phyloP scores from a whole-genome alignment of 2,113 vertebrate genomes.

The Poeciliopsis retropinna region DNA sequence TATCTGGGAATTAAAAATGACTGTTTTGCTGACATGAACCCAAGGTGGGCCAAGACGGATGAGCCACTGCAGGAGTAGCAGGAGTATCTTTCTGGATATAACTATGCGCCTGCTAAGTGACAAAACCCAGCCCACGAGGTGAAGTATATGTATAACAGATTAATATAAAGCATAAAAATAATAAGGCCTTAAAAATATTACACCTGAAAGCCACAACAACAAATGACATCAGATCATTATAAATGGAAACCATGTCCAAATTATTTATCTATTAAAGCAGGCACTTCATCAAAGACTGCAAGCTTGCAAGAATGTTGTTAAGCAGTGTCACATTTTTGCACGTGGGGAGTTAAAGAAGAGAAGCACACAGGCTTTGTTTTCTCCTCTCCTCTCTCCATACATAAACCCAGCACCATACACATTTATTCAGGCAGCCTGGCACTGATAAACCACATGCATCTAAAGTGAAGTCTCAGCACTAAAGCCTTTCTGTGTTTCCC shows the following conservation, averaged over 20 bases:
- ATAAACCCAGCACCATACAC: slow-evolving; percentile 38
- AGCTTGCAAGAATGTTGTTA: slow-evolving; percentile 21
- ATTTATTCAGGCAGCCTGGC: slow-evolving; percentile 35
- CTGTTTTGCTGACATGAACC: slow-evolving; percentile 61
- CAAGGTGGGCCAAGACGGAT: slow-evolving; percentile 32
- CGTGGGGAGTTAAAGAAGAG: slow-evolving; percentile 13
- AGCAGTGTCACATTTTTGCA: slow-evolving; percentile 42
- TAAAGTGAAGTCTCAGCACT: slow-evolving; percentile 79
- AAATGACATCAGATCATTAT: slow-evolving; percentile 19
- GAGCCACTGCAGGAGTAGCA: slow-evolving; percentile 36
- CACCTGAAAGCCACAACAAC: slow-evolving; percentile 25
- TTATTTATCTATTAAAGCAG: slow-evolving; percentile 32
- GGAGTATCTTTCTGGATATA: slow-evolving; percentile 27
- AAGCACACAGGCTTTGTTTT: slow-evolving; percentile 9
- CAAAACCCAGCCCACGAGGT: slow-evolving; percentile 11
- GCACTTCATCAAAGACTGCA: slow-evolving; percentile 34
- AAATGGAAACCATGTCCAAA: slow-evolving; percentile 26
- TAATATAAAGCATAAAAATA: slow-evolving; percentile 19
- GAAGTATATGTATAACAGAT: not conserved
- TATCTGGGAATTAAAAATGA: slow-evolving; percentile 54
- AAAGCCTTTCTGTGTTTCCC: slow-evolving; percentile 58
- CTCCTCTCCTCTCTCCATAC: slow-evolving; percentile 16
- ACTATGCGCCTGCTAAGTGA: slow-evolving; percentile 13
- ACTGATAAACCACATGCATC: slow-evolving; percentile 67
- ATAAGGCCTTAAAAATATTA: slow-evolving; percentile 30